A percentile compares a stretch with the other conserved stretches of the same genome.
Conservation (phyloP, 2,797 vertebrate species). For the Gobio occitaniae region DNA sequence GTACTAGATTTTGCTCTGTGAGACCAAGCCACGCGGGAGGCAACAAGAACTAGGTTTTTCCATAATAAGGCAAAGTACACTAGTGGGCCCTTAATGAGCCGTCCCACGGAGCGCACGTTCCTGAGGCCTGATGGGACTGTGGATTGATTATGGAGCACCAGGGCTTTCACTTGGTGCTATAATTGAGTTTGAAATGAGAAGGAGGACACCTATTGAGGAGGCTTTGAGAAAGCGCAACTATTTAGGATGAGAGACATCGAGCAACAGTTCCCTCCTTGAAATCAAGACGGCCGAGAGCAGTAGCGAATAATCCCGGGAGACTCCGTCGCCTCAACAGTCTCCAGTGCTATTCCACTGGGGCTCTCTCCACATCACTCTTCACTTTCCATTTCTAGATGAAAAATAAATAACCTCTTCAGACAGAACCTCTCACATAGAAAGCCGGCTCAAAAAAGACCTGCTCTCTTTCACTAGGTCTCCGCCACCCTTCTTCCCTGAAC, state of each 20-base stretch:
- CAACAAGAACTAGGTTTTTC: conserved; percentile 24
- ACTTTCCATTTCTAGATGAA: conserved; percentile 77
- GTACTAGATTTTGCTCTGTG: conserved; percentile 2
- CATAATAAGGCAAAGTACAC: conserved; percentile 27
- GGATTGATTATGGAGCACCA: conserved; percentile 40
- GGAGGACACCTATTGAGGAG: conserved; percentile 39
- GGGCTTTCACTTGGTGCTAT: conserved; percentile 31
- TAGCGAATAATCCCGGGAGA: conserved; percentile 67
- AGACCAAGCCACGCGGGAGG: conserved; percentile 6
- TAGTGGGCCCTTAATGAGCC: conserved; percentile 26
- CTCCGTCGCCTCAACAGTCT: conserved; percentile 58
- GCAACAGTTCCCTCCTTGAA: conserved; percentile 51
- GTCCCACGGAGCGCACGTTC: conserved; percentile 16
- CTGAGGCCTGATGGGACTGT: conserved; percentile 1
- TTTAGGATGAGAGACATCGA: conserved; percentile 43
- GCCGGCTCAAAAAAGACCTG: conserved; percentile 36
- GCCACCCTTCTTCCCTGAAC: neutral
- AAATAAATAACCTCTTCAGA: conserved; percentile 82
- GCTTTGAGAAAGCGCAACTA: conserved; percentile 58
- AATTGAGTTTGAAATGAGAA: conserved; percentile 42
- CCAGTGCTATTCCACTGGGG: conserved; percentile 67
- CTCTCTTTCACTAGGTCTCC: conserved; percentile 21
- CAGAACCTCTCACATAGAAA: conserved; percentile 41
- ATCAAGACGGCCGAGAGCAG: conserved; percentile 63
- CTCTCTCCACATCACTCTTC: conserved; percentile 67